A percentile compares a stretch with the other conserved stretches of the same genome.
phyloP scores from a whole-genome alignment of 1,140 invertebrate genomes.

The Ceratosolen solmsi region DNA sequence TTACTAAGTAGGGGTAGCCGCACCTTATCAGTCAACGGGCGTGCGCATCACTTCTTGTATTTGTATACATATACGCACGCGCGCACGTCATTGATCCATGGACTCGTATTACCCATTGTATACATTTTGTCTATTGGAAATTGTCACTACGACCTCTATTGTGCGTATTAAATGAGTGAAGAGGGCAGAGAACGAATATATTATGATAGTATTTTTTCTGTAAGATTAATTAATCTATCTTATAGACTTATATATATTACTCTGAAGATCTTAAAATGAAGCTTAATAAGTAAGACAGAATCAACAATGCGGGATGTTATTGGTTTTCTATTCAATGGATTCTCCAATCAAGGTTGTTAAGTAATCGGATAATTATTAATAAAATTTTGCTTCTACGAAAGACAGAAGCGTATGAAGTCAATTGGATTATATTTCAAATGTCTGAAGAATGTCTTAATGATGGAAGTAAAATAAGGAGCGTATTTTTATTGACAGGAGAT shows the following conservation, averaged over 20 bases:
- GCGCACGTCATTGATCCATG: conserved; percentile 5
- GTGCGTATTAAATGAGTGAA: too few relatives aligned
- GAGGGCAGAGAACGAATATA: too few relatives aligned
- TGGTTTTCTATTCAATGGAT: not conserved
- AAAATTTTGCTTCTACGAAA: not conserved
- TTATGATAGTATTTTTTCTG: too few relatives aligned
- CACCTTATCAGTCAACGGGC: conserved; percentile 36
- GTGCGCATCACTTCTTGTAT: conserved; percentile 19
- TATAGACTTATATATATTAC: too few relatives aligned
- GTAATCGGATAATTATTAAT: too few relatives aligned
- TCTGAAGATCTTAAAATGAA: too few relatives aligned
- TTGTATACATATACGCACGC: not conserved
- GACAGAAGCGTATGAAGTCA: not conserved
- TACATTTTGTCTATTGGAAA: not conserved
- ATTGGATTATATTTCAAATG: not conserved
- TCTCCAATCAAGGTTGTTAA: not conserved
- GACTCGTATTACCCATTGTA: conserved; percentile 3
- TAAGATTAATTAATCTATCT: not conserved
- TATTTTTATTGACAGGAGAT: not conserved
- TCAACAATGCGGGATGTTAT: not conserved
- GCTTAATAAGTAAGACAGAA: too few relatives aligned
- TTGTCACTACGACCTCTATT: too few relatives aligned
- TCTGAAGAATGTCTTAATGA: not conserved
- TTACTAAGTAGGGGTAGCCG: not conserved
- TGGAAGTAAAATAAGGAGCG: not conserved